Percentiles rank a stretch among this genome's conserved stretches.
phyloP scores from a whole-genome alignment of 1,140 invertebrate species.

The Babylonia areolata region DNA sequence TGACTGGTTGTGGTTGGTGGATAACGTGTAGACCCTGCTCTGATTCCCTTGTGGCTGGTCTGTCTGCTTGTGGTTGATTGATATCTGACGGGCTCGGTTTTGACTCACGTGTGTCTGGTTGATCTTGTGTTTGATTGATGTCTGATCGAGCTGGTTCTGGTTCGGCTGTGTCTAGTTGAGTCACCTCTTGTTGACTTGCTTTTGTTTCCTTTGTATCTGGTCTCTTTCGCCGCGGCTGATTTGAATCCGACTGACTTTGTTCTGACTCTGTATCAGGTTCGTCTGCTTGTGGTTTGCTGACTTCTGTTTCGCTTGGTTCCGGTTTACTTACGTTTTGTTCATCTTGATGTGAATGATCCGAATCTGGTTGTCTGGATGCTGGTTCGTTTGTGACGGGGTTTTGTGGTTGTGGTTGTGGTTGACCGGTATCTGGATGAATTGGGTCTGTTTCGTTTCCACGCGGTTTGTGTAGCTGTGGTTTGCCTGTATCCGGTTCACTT shows the following conservation, averaged over 20 bases:
- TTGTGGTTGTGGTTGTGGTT: no score
- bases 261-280: not conserved
- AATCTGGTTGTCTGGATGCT: no score
- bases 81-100: not conserved
- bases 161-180: not conserved
- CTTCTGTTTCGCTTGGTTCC: not conserved
- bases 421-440: no score
- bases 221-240: not conserved
- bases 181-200: not conserved
- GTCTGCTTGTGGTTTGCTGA: not conserved
- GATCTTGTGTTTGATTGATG: not conserved
- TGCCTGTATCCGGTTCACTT: not conserved
- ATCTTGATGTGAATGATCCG: no score
- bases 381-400: no score
- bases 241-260: not conserved
- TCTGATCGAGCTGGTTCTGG: not conserved
- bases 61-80: no score
- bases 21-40: no score
- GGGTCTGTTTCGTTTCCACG: no score
- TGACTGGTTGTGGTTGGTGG: no score
- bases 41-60: no score
- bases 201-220: no score
- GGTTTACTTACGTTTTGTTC: not conserved
- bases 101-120: not conserved
- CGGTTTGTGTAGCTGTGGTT: not conserved